Conservation (phyloP, 2,113 vertebrate species). For the Pandion haliaetus region DNA sequence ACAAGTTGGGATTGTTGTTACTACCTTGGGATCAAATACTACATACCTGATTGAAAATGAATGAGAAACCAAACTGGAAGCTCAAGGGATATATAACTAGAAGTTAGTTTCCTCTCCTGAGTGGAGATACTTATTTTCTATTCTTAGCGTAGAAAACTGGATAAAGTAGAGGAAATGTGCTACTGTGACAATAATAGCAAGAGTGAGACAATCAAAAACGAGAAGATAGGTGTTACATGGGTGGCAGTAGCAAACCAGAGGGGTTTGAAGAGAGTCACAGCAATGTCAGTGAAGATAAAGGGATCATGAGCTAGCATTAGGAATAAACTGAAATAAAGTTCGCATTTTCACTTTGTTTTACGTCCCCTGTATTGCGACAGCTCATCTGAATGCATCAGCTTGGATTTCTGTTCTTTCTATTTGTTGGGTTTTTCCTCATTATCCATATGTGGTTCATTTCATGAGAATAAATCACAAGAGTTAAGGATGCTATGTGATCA, state of each 20-base stretch:
- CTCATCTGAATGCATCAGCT: not conserved
- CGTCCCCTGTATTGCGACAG: not conserved
- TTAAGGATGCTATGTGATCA: not conserved
- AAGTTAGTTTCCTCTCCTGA: not conserved
- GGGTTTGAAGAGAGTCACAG: not conserved
- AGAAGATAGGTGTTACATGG: not conserved
- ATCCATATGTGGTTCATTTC: not conserved
- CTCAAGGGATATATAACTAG: not conserved
- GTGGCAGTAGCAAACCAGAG: not conserved
- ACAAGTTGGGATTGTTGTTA: not conserved
- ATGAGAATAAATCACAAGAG: not conserved
- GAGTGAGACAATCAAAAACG: not conserved
- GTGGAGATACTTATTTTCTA: not conserved
- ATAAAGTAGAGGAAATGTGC: not conserved
- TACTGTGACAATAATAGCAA: not conserved
- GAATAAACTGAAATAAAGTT: not conserved
- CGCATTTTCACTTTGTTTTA: not conserved
- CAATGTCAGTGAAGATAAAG: not conserved
- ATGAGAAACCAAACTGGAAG: not conserved
- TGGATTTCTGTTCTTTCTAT: not conserved
- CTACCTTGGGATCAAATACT: not conserved
- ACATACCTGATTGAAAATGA: not conserved
- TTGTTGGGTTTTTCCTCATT: not conserved
- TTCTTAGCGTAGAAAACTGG: not conserved
- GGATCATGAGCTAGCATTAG: not conserved